Conservation (phyloP, 1,140 invertebrate species). For the Heterodera schachtii region DNA sequence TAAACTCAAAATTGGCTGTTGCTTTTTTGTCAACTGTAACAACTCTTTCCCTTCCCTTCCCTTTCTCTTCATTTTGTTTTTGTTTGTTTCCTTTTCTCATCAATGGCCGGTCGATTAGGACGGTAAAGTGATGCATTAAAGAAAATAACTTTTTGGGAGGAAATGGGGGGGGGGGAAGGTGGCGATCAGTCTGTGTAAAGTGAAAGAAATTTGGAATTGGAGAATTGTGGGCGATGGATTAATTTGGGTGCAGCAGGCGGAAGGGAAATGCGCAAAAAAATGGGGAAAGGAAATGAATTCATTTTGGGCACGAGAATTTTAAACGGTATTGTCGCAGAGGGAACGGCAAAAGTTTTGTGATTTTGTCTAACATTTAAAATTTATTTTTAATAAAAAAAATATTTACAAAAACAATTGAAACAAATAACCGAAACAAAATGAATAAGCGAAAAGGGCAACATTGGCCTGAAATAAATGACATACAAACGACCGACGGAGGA, state of each 20-base stretch:
- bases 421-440: not conserved
- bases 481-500: too few relatives aligned
- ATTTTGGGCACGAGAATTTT: not conserved
- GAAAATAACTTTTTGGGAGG: not conserved
- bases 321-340: too few relatives aligned
- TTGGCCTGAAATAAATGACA: too few relatives aligned
- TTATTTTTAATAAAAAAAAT: not conserved
- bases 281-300: not conserved
- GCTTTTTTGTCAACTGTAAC: too few relatives aligned
- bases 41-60: too few relatives aligned
- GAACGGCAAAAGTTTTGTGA: too few relatives aligned
- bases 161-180: not conserved
- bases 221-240: not conserved
- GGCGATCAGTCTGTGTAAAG: too few relatives aligned
- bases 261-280: not conserved
- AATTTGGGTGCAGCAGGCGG: not conserved
- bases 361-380: too few relatives aligned
- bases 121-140: slow-evolving; percentile 4
- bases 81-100: slow-evolving; percentile 13
- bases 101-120: not conserved
- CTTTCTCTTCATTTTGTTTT: not conserved
- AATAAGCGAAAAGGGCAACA: not conserved
- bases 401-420: not conserved
- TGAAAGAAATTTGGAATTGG: not conserved
- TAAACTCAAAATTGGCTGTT: too few relatives aligned